phyloP scores from a whole-genome alignment of 2,888 invertebrate genomes.

The Philereme transversata region DNA sequence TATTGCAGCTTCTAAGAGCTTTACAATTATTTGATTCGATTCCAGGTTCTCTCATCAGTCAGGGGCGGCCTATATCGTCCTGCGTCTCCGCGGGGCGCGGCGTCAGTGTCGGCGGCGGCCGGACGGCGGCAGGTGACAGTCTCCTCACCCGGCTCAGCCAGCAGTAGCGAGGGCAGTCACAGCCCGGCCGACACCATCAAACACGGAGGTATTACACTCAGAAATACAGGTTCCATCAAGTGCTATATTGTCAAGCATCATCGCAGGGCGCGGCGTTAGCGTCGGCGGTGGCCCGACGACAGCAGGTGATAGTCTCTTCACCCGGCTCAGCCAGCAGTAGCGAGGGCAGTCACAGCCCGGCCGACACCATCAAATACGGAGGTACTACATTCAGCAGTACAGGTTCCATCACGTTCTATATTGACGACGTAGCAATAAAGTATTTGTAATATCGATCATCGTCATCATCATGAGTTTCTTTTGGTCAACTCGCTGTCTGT shows the following conservation, averaged over 20 bases:
- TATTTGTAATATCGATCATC: too few relatives aligned
- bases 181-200: slow-evolving; percentile 91
- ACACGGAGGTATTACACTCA: slow-evolving; percentile 60
- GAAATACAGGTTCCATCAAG: neutral
- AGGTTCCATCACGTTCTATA: neutral
- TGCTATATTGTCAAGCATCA: neutral
- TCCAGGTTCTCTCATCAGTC: slow-evolving; percentile 88
- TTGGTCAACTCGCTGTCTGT: too few relatives aligned
- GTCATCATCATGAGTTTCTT: too few relatives aligned
- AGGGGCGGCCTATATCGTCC: slow-evolving; percentile 89
- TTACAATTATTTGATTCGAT: slow-evolving; percentile 13
- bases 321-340: slow-evolving; percentile 95
- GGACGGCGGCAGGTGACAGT: slow-evolving; percentile 62
- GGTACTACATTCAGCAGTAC: too few relatives aligned
- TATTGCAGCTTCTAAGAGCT: neutral
- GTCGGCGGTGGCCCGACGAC: slow-evolving; percentile 10
- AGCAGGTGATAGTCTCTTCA: slow-evolving; percentile 76
- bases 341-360: slow-evolving; percentile 92
- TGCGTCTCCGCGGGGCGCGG: slow-evolving; percentile 86
- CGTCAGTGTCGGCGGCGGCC: slow-evolving; percentile 76
- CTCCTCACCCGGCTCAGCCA: slow-evolving; percentile 93
- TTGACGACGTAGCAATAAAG: too few relatives aligned
- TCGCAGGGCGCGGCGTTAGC: neutral
- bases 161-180: slow-evolving; percentile 92
- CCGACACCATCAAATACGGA: slow-evolving; percentile 88